These are phyloP conservation scores for Rhinogobio ventralis DNA, from an alignment of 2,797 vertebrate genomes.

Conservation along the genomic window DNA sequence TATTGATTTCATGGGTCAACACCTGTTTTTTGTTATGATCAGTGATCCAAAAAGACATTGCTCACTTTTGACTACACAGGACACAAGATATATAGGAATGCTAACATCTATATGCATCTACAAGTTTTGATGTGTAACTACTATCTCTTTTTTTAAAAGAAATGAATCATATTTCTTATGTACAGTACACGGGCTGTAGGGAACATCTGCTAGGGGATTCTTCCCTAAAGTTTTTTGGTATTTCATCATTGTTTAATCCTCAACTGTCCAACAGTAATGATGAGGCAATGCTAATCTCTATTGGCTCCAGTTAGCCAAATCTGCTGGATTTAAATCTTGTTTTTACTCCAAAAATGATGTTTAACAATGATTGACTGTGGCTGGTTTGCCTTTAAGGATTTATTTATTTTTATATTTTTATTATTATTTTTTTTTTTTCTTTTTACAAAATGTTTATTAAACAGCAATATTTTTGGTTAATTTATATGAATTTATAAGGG, in stretches of 20 bases:
- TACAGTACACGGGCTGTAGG: neutral
- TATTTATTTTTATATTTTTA: too few species aligned
- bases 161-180: neutral
- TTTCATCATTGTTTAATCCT: constrained; percentile 63
- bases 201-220: constrained; percentile 36
- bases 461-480: neutral
- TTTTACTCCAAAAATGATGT: constrained; percentile 9
- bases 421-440: neutral
- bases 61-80: neutral
- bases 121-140: neutral
- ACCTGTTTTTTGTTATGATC: neutral
- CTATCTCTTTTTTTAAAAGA: neutral
- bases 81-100: constrained; percentile 1
- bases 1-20: constrained; percentile 14
- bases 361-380: constrained; percentile 25
- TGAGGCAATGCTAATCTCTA: constrained; percentile 52
- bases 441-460: neutral
- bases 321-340: constrained; percentile 16
- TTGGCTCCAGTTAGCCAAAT: constrained; percentile 34
- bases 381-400: constrained; percentile 16
- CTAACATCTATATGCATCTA: neutral
- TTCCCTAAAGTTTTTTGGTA: constrained; percentile 35
- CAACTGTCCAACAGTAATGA: constrained; percentile 38
- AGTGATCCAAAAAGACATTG: neutral
- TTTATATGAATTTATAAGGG: neutral